Evolutionary conservation across 2,113 vertebrate genomes (phyloP).

Genomic region (Saccopteryx bilineata): DNA sequence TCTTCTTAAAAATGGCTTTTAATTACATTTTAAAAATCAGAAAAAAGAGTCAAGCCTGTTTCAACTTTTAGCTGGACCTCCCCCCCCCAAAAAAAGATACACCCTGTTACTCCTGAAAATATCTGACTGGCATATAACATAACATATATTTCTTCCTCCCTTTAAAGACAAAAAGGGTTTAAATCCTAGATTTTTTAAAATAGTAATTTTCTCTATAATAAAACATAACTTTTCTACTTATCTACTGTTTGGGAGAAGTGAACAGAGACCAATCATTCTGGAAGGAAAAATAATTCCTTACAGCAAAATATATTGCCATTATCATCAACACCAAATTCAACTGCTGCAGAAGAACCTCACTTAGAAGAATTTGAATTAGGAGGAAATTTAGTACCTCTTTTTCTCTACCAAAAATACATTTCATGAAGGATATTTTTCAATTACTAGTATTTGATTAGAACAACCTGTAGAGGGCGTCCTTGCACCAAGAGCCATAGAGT

Average conservation of each 20-base stretch:
- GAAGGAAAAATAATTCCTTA: background rate
- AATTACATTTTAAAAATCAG: conserved; percentile 26
- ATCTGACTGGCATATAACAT: background rate
- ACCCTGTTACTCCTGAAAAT: background rate
- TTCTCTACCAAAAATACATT: conserved; percentile 7
- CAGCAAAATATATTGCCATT: background rate
- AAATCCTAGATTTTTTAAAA: conserved; percentile 23
- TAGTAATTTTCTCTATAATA: conserved; percentile 26
- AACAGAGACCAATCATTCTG: background rate
- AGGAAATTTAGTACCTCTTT: background rate
- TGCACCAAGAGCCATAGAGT: conserved; percentile 45
- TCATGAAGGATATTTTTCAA: background rate
- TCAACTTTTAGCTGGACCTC: background rate
- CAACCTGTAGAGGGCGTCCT: conserved; percentile 85
- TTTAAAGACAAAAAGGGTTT: conserved; percentile 3
- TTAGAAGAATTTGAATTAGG: background rate
- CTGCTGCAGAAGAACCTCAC: background rate
- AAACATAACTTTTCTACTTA: conserved; percentile 29
- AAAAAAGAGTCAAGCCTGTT: background rate
- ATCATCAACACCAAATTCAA: background rate
- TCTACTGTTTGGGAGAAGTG: background rate
- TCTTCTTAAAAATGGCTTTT: conserved; percentile 46
- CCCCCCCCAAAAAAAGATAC: background rate
- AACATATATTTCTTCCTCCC: background rate
- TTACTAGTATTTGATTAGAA: conserved; percentile 35